phyloP scores from a whole-genome alignment of 2,888 invertebrate genomes.

The Mantis religiosa region DNA sequence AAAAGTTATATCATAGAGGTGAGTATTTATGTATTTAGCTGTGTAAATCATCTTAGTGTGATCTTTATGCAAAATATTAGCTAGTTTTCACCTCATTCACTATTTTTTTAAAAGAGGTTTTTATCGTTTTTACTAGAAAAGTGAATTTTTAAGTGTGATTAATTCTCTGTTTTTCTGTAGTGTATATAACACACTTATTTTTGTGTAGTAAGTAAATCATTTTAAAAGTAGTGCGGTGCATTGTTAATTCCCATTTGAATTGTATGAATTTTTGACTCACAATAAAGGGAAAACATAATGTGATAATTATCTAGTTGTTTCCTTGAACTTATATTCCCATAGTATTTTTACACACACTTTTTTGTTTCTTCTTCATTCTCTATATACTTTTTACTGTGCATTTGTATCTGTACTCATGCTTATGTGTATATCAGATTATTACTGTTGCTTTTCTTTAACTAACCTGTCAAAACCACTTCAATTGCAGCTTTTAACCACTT shows the following conservation, averaged over 20 bases:
- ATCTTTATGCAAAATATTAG: neutral
- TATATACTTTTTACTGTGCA: neutral
- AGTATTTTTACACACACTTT: neutral
- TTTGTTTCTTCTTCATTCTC: neutral
- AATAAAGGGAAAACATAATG: slow-evolving; percentile 6
- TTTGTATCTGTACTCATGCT: neutral
- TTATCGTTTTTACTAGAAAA: neutral
- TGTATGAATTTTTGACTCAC: neutral
- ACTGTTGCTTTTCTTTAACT: neutral
- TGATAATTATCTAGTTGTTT: slow-evolving; percentile 1
- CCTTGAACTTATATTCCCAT: neutral
- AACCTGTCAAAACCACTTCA: neutral
- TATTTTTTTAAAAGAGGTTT: neutral
- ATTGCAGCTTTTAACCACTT: slow-evolving; percentile 1
- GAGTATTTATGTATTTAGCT: slow-evolving; percentile 5
- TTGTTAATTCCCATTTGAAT: slow-evolving; percentile 3
- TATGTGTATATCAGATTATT: neutral
- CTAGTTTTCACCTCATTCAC: neutral
- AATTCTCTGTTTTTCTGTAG: slow-evolving; percentile 1
- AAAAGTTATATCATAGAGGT: neutral
- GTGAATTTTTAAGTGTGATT: neutral
- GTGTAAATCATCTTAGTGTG: neutral
- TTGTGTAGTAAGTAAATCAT: neutral
- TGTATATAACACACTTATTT: neutral
- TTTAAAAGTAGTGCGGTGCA: neutral